Evolutionary conservation across 2,797 vertebrate species (phyloP).

Genomic region (Hoplostethus atlanticus): DNA sequence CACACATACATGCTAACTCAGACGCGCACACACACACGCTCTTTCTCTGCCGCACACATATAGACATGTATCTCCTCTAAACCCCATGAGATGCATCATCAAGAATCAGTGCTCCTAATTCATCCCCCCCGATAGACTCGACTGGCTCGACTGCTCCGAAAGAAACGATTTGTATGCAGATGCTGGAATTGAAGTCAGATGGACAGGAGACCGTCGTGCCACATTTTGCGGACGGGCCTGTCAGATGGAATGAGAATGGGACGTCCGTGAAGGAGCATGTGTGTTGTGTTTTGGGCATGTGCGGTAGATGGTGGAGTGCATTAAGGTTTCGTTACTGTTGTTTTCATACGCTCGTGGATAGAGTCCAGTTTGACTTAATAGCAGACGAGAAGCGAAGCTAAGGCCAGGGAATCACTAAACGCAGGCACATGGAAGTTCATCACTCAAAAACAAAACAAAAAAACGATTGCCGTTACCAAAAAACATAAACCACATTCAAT

Average conservation of each 20-base stretch:
- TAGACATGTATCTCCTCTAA: background rate
- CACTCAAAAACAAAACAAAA: conserved; percentile 34
- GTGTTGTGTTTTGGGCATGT: conserved; percentile 31
- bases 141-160: conserved; percentile 4
- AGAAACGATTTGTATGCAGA: conserved; percentile 30
- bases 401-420: conserved; percentile 17
- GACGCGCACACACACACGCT: background rate
- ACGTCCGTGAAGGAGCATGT: conserved; percentile 2
- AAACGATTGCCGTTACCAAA: conserved; percentile 27
- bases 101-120: conserved; percentile 19
- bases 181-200: conserved; percentile 45
- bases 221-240: conserved; percentile 14
- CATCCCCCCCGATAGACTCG: background rate
- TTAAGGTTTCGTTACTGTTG: conserved; percentile 4
- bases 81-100: conserved; percentile 3
- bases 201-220: conserved; percentile 18
- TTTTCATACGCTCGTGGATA: conserved; percentile 31
- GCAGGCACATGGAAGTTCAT: conserved; percentile 41
- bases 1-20: background rate
- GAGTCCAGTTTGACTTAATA: conserved; percentile 14
- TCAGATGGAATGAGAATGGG: conserved; percentile 26
- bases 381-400: conserved; percentile 2
- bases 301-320: background rate
- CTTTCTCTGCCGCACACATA: background rate
- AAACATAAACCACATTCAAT: conserved; percentile 48